These are phyloP conservation scores for Sceloporus undulatus DNA, from an alignment of 2,113 vertebrate genomes.

Conservation along the genomic window DNA sequence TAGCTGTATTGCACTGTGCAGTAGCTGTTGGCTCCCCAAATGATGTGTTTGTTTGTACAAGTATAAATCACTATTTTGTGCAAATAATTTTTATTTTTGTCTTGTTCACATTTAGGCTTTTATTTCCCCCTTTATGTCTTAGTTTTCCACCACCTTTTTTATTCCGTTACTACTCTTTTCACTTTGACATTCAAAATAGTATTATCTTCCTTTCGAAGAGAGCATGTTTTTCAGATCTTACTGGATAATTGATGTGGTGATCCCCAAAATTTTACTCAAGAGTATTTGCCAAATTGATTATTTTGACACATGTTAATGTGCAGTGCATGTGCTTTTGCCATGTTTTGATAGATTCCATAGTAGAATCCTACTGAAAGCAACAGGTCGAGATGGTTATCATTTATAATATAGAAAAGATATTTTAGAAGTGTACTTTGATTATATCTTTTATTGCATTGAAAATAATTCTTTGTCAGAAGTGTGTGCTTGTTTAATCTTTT, in stretches of 20 bases:
- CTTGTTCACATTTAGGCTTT: slow-evolving; percentile 40
- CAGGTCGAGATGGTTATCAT: slow-evolving; percentile 22
- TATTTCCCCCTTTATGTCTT: slow-evolving; percentile 12
- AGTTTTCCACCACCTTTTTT: slow-evolving; percentile 49
- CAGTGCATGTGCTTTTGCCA: slow-evolving; percentile 34
- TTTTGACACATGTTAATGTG: slow-evolving; percentile 7
- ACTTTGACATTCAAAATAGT: slow-evolving; percentile 26
- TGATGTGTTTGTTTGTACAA: slow-evolving; percentile 47
- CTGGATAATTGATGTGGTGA: slow-evolving; percentile 34
- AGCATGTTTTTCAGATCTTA: slow-evolving; percentile 22
- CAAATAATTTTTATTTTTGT: slow-evolving; percentile 54
- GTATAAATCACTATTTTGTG: slow-evolving; percentile 50
- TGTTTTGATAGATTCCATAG: neutral
- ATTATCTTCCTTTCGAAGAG: slow-evolving; percentile 14
- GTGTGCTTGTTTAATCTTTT: slow-evolving; percentile 48
- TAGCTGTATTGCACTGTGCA: slow-evolving; percentile 49
- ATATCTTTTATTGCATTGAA: slow-evolving; percentile 25
- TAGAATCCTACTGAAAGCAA: slow-evolving; percentile 2
- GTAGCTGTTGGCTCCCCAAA: slow-evolving; percentile 62
- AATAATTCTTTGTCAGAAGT: slow-evolving; percentile 40
- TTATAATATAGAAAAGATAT: slow-evolving; percentile 28
- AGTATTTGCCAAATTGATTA: slow-evolving; percentile 30
- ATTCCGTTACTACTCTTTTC: slow-evolving; percentile 15
- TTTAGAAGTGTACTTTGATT: neutral
- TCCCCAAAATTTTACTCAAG: slow-evolving; percentile 18